Percentiles rank a stretch among this genome's conserved stretches.
Evolutionary conservation across 2,113 vertebrate species (phyloP).

Genomic region (Xenopus tropicalis): UCB_Xtro_10.0 CM004449.2:84511001-84511500

Average conservation of each 20-base stretch:
- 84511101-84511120: constrained; percentile 82
- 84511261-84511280: constrained; percentile 67
- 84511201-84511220: constrained; percentile 76
- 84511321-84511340: constrained; percentile 47
- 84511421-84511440: no score
- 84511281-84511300: constrained; percentile 62
- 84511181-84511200: constrained; percentile 78
- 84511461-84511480: no score
- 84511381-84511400: not conserved
- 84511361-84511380: not conserved
- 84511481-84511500: no score
- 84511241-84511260: constrained; percentile 76
- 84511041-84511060: constrained; percentile 77
- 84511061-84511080: constrained; percentile 80
- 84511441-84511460: no score
- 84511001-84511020: constrained; percentile 71
- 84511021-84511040: constrained; percentile 72
- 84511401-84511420: no score
- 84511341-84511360: constrained; percentile 37
- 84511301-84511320: constrained; percentile 64
- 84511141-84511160: constrained; percentile 77
- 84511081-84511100: constrained; percentile 77
- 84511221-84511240: constrained; percentile 71
- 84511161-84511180: constrained; percentile 76
- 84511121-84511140: constrained; percentile 74